Percentiles rank a stretch among this genome's conserved stretches.
phyloP scores from a whole-genome alignment of 2,113 vertebrate species.

The Heterotis niloticus region DNA sequence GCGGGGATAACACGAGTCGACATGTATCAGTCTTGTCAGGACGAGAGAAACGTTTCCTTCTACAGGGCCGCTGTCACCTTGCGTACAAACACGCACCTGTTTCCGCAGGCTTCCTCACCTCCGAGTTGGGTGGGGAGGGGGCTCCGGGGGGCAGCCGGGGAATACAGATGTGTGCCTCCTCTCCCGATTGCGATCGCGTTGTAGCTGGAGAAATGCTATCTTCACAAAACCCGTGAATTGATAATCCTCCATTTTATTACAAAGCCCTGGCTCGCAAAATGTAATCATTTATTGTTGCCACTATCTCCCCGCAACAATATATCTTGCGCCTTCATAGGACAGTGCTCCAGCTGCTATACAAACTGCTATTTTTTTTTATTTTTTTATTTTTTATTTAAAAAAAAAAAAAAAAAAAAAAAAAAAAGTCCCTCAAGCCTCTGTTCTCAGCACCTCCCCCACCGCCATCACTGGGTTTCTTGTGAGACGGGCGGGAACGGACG shows the following conservation, averaged over 20 bases:
- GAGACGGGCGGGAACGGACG: background rate
- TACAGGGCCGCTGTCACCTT: slow-evolving; percentile 12
- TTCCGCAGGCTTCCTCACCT: too few relatives aligned
- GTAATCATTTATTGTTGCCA: slow-evolving; percentile 72
- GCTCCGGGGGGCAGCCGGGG: background rate
- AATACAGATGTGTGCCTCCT: slow-evolving; percentile 43
- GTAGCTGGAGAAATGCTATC: slow-evolving; percentile 59
- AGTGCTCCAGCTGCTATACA: slow-evolving; percentile 67
- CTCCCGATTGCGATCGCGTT: slow-evolving; percentile 39
- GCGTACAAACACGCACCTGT: too few relatives aligned
- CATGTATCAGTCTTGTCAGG: background rate
- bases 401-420: too few relatives aligned
- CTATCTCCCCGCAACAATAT: slow-evolving; percentile 63
- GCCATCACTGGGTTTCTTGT: slow-evolving; percentile 35
- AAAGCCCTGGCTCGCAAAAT: slow-evolving; percentile 78
- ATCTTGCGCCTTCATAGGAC: slow-evolving; percentile 78
- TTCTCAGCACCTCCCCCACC: slow-evolving; percentile 59
- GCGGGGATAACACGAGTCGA: background rate
- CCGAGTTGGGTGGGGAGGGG: background rate
- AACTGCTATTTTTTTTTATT: slow-evolving; percentile 51
- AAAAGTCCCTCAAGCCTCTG: slow-evolving; percentile 18
- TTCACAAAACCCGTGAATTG: slow-evolving; percentile 82
- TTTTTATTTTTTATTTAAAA: too few relatives aligned
- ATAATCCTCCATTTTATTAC: slow-evolving; percentile 81
- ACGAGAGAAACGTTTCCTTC: background rate